Evolutionary conservation across 2,888 invertebrate species (phyloP).

Genomic region (Ophion obscuratus): DNA sequence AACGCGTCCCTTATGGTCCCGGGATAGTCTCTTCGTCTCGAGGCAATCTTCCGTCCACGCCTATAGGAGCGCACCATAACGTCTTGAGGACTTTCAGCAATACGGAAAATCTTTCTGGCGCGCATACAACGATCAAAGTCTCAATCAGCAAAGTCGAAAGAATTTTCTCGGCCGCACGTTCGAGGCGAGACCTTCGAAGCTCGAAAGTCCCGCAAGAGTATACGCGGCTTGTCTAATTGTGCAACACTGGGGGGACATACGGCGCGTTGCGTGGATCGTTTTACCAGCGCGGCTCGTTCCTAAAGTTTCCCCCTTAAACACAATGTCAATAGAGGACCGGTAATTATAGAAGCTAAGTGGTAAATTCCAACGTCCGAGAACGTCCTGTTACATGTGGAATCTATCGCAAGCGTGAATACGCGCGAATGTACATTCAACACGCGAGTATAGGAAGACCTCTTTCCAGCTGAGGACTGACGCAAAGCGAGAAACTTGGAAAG

Average conservation of each 20-base stretch:
- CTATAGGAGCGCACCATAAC: not conserved
- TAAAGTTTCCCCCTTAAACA: conserved; percentile 25
- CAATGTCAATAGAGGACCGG: conserved; percentile 63
- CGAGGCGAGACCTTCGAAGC: conserved; percentile 20
- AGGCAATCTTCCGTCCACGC: not conserved
- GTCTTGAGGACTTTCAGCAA: conserved; percentile 2
- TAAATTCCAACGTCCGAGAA: conserved; percentile 65
- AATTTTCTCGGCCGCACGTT: conserved; percentile 40
- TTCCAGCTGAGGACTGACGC: conserved; percentile 37
- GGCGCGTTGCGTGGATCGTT: conserved; percentile 23
- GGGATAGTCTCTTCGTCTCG: conserved; percentile 2
- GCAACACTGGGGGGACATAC: conserved; percentile 49
- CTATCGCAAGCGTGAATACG: conserved; percentile 16
- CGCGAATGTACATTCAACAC: conserved; percentile 22
- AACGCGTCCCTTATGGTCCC: conserved; percentile 1
- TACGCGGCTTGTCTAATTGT: conserved; percentile 41
- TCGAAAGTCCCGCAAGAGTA: conserved; percentile 13
- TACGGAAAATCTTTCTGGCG: conserved; percentile 39
- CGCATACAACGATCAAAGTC: conserved; percentile 29
- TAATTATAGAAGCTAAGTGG: conserved; percentile 68
- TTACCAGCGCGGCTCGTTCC: conserved; percentile 13
- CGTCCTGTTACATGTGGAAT: conserved; percentile 57
- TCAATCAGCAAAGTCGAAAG: conserved; percentile 36
- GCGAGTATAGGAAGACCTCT: conserved; percentile 20
- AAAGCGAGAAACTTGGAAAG: conserved; percentile 40